These are phyloP conservation scores for Avahi laniger DNA, from an alignment of 2,797 vertebrate species.

Conservation along the genomic window DNA sequence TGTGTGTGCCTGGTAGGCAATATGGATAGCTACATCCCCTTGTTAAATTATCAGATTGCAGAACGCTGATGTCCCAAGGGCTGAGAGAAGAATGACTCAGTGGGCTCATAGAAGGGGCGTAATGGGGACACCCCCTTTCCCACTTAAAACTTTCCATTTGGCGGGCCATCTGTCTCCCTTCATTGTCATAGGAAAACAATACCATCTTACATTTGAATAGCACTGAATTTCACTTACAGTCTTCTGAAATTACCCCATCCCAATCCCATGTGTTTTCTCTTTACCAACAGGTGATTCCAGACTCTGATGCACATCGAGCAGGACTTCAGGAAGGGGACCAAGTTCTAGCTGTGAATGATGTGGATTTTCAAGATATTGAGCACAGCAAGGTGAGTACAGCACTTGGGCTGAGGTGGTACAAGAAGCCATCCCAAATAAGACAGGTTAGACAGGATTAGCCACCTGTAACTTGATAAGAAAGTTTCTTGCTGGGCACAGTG, in stretches of 20 bases:
- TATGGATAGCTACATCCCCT: not conserved
- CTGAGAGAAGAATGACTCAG: not conserved
- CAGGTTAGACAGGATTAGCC: not conserved
- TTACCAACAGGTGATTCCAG: slow-evolving; percentile 92
- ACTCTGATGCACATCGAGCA: slow-evolving; percentile 96
- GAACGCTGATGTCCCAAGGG: not conserved
- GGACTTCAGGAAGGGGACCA: slow-evolving; percentile 98
- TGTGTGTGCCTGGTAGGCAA: slow-evolving; percentile 71
- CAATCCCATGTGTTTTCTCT: not conserved
- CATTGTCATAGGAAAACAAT: not conserved
- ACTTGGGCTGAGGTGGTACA: not conserved
- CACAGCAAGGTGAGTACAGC: slow-evolving; percentile 92
- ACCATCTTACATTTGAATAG: slow-evolving; percentile 10
- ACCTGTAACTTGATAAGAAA: slow-evolving; percentile 27
- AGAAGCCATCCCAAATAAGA: slow-evolving; percentile 28
- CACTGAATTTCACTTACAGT: slow-evolving; percentile 2
- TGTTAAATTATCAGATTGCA: not conserved
- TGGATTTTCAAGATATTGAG: slow-evolving; percentile 99
- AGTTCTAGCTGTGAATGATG: slow-evolving; percentile 97
- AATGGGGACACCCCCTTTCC: not conserved
- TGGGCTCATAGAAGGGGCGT: not conserved
- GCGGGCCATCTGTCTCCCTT: not conserved
- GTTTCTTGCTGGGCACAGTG: not conserved
- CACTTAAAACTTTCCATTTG: slow-evolving; percentile 22
- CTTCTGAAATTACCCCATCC: slow-evolving; percentile 1